Percentiles rank a stretch among this genome's conserved stretches.
Evolutionary conservation across 2,113 vertebrate species (phyloP).

Genomic region (Lethenteron reissneri): DNA sequence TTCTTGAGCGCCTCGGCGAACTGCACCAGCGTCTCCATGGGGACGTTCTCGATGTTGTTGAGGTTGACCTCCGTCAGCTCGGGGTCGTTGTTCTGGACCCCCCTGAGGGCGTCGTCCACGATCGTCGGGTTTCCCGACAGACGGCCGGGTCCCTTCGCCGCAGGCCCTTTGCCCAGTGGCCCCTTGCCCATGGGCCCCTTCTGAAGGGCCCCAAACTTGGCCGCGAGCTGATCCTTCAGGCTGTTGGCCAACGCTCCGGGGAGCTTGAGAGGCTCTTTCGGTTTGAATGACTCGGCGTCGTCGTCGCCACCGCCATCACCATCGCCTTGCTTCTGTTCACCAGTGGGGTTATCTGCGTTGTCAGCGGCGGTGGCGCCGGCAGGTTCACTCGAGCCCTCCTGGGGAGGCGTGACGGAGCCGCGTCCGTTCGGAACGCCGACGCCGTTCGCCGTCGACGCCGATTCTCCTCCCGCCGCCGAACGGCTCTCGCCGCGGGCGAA

Average conservation of each 20-base stretch:
- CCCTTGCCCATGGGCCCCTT: slow-evolving; percentile 45
- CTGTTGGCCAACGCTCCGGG: slow-evolving; percentile 9
- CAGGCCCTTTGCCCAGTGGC: slow-evolving; percentile 8
- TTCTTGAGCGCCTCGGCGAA: slow-evolving; percentile 70
- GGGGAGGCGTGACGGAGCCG: too few species aligned
- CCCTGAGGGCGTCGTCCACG: slow-evolving; percentile 55
- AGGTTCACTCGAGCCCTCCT: too few species aligned
- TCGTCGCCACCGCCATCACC: slow-evolving; percentile 1
- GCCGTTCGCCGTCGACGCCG: not conserved
- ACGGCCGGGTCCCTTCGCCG: slow-evolving; percentile 62
- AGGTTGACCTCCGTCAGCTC: slow-evolving; percentile 64
- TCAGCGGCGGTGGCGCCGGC: not conserved
- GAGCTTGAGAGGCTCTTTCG: too few species aligned
- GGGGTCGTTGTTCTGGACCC: slow-evolving; percentile 49
- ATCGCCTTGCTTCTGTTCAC: slow-evolving; percentile 6
- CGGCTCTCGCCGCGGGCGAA: not conserved
- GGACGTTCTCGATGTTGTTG: slow-evolving; percentile 97
- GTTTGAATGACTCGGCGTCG: not conserved
- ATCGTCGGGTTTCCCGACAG: slow-evolving; percentile 89
- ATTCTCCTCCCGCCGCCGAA: slow-evolving; percentile 3
- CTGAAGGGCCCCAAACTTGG: slow-evolving; percentile 56
- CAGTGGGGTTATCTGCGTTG: not conserved
- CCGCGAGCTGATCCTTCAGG: slow-evolving; percentile 36
- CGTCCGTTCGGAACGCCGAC: too few species aligned
- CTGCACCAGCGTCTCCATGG: slow-evolving; percentile 72